Evolutionary conservation across 2,113 vertebrate genomes (phyloP), one percentile per base, ranked within the genome.

Genomic region (Protomyctophum bolini): DNA sequence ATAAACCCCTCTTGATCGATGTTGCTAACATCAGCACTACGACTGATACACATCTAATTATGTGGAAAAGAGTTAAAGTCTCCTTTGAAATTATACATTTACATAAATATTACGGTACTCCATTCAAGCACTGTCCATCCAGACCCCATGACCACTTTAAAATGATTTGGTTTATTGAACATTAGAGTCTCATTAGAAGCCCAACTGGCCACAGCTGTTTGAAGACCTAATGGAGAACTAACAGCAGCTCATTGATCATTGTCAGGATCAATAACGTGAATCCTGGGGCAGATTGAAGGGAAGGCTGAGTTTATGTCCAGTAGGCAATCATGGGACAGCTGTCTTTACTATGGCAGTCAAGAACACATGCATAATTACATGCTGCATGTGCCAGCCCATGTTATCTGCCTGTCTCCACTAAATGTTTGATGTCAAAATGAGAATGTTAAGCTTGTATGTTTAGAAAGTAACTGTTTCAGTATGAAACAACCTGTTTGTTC

Each of bases 231-330:
- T 55, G 29, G 2, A 8, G 2, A 8, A 6, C 7, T n/a, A 41
- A 41, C 21, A 4, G 52, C 4, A 14, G 45, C 6, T 68, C 56
- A 47, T 60, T 69, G 58, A 79, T 71, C 47, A 0, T 46, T 8
- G 33, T 41, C 33, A 54, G 68, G 6, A 80, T 80, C 80, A 84
- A 82, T 87, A 65, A 47, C 5, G 12, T 47, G 8, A 57, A 66
- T 73, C 47, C 46, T 50, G 3, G 45, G 6, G 48, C 6, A 58
- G 68, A 84, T 12, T 67, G 58, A 72, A 66, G 7, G 56, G 33
- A 46, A 63, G 63, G 7, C 1, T 8, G 61, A 68, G 54, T 59
- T 76, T 47, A 84, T 63, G 51, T 66, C n/a, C 60, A 61, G 48
- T 63, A 14, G 57, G 73, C 33, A 41, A 41, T 41, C 33, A 41